A percentile compares a stretch with the other conserved stretches of the same genome.
These are phyloP conservation scores for Drosophila flavopinicola DNA, from an alignment of 2,888 invertebrate species.

Conservation along the genomic window DNA sequence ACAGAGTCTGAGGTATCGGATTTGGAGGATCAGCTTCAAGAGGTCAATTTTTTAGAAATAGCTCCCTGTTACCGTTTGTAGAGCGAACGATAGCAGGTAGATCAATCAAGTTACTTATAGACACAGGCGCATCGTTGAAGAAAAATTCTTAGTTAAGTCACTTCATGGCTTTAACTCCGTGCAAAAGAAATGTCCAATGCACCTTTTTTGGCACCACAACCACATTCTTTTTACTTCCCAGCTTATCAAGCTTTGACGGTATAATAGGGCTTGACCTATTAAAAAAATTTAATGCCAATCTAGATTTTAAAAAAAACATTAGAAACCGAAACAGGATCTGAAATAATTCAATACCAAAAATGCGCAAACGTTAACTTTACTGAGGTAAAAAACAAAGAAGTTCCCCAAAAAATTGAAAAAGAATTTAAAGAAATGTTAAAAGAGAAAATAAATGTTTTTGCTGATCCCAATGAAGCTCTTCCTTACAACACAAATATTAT, in stretches of 20 bases:
- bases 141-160: too few relatives aligned
- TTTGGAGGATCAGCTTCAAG: background rate
- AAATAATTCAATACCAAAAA: background rate
- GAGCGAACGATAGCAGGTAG: background rate
- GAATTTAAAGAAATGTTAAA: too few relatives aligned
- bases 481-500: too few relatives aligned
- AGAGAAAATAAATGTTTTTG: too few relatives aligned
- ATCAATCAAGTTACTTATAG: too few relatives aligned
- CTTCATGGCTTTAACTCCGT: too few relatives aligned
- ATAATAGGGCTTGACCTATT: background rate
- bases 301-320: background rate
- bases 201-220: background rate
- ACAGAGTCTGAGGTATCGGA: background rate
- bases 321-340: background rate
- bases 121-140: too few relatives aligned
- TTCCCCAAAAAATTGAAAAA: too few relatives aligned
- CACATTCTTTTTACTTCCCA: slow-evolving; percentile 1
- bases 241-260: background rate
- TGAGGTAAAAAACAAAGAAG: too few relatives aligned
- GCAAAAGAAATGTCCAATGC: too few relatives aligned
- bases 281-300: background rate
- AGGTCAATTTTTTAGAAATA: background rate
- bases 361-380: background rate
- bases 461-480: too few relatives aligned
- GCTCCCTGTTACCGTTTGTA: background rate